phyloP scores from a whole-genome alignment of 2,113 vertebrate genomes.

The Oreochromis aureus region DNA sequence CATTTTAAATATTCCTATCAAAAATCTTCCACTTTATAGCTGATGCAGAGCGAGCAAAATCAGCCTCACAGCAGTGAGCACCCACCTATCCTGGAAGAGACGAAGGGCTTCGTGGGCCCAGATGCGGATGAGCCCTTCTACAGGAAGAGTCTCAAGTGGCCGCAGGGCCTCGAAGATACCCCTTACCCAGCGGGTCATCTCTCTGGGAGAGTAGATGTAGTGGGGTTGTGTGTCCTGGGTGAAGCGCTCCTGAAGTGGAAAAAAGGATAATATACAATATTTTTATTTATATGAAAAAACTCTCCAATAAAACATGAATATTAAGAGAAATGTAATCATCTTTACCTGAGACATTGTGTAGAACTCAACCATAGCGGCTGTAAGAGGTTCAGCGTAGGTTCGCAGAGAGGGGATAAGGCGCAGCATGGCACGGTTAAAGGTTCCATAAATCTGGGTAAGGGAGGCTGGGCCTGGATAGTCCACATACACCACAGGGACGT shows the following conservation, averaged over 20 bases:
- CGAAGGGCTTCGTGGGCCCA: constrained; percentile 99
- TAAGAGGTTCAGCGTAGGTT: constrained; percentile 93
- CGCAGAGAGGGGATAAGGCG: constrained; percentile 92
- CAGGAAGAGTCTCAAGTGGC: constrained; percentile 92
- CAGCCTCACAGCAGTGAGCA: not conserved
- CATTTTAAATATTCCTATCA: not conserved
- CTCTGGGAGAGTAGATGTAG: constrained; percentile 98
- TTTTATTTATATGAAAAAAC: not conserved
- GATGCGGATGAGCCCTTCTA: constrained; percentile 95
- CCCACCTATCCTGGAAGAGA: constrained; percentile 96
- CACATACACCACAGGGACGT: constrained; percentile 97
- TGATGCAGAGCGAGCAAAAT: not conserved
- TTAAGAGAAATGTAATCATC: not conserved
- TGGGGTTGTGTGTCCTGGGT: constrained; percentile 97
- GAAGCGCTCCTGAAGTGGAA: constrained; percentile 83
- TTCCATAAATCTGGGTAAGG: constrained; percentile 97
- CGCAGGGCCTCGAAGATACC: constrained; percentile 94
- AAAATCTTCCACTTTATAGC: not conserved
- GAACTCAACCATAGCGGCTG: constrained; percentile 98
- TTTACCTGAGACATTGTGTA: constrained; percentile 98
- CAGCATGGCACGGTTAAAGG: constrained; percentile 97
- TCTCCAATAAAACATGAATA: not conserved
- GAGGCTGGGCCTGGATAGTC: constrained; percentile 97
- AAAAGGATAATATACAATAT: not conserved
- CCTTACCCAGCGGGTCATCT: constrained; percentile 98